These are phyloP conservation scores for Diogma glabrata DNA, from an alignment of 2,888 invertebrate genomes.

Conservation along the genomic window DNA sequence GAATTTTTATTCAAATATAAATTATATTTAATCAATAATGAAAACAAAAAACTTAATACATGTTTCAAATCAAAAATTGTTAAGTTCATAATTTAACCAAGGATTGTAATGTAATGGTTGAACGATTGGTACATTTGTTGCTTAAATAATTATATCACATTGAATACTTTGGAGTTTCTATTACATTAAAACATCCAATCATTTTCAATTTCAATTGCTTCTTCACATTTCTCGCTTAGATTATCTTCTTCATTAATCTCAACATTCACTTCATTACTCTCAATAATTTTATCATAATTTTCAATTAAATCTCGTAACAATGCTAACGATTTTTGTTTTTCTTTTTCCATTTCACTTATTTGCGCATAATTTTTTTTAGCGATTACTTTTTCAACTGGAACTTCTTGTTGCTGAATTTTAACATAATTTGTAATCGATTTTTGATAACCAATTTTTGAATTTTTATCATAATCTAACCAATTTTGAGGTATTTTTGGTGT, in stretches of 20 bases:
- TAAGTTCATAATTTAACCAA: too few relatives aligned
- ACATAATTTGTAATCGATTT: conserved; percentile 17
- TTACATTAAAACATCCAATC: neutral
- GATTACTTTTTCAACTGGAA: neutral
- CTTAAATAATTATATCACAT: too few relatives aligned
- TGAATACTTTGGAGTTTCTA: too few relatives aligned
- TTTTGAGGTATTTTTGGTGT: conserved; percentile 27
- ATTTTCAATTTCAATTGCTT: neutral
- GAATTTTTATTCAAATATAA: too few relatives aligned
- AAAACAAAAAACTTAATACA: too few relatives aligned
- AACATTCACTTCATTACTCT: neutral
- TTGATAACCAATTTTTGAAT: conserved; percentile 15
- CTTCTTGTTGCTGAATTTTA: neutral
- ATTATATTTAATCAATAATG: too few relatives aligned
- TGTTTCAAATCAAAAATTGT: too few relatives aligned
- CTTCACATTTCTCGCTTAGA: conserved; percentile 5
- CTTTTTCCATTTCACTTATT: neutral
- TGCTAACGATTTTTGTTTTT: neutral
- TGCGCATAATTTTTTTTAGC: neutral
- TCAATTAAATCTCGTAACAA: neutral
- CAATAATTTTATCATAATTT: neutral
- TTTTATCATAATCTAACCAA: conserved; percentile 25
- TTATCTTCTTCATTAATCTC: neutral
- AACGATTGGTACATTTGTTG: too few relatives aligned
- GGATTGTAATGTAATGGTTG: too few relatives aligned